Percentiles rank a stretch among this genome's conserved stretches.
phyloP scores from a whole-genome alignment of 2,113 vertebrate species.

The Podarcis raffonei region DNA sequence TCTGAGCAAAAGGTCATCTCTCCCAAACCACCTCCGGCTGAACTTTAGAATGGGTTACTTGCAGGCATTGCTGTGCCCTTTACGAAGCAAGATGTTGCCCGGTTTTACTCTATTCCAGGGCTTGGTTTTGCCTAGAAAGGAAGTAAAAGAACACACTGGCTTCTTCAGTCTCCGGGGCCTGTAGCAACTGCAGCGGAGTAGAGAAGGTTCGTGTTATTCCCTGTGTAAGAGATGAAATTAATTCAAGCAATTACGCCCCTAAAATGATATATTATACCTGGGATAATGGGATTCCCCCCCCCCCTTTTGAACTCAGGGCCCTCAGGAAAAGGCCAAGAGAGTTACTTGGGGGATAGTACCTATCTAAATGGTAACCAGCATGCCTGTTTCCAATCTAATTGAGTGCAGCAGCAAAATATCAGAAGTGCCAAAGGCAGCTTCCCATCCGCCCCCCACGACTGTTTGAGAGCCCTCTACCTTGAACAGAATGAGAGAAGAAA shows the following conservation, averaged over 20 bases:
- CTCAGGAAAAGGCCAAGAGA: not conserved
- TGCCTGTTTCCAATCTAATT: not conserved
- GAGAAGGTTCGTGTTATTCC: not conserved
- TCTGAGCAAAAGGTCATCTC: slow-evolving; percentile 69
- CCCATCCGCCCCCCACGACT: no score
- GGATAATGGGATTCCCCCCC: not conserved
- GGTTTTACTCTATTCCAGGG: not conserved
- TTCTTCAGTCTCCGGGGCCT: not conserved
- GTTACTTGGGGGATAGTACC: not conserved
- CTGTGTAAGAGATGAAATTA: accelerated
- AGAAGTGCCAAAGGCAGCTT: not conserved
- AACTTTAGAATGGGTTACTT: slow-evolving; percentile 61
- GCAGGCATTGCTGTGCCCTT: slow-evolving; percentile 48
- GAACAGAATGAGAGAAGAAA: not conserved
- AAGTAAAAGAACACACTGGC: accelerated
- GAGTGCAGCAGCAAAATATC: accelerated
- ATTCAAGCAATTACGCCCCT: not conserved
- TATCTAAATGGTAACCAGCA: not conserved
- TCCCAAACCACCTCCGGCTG: slow-evolving; percentile 41
- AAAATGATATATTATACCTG: not conserved
- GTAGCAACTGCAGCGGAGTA: not conserved
- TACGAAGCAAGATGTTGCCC: slow-evolving; percentile 29
- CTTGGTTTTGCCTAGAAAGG: not conserved
- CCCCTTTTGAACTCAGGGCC: not conserved
- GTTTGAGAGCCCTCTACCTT: no score